Conservation (phyloP, 2,797 vertebrate species). For the Scleropages formosus region DNA sequence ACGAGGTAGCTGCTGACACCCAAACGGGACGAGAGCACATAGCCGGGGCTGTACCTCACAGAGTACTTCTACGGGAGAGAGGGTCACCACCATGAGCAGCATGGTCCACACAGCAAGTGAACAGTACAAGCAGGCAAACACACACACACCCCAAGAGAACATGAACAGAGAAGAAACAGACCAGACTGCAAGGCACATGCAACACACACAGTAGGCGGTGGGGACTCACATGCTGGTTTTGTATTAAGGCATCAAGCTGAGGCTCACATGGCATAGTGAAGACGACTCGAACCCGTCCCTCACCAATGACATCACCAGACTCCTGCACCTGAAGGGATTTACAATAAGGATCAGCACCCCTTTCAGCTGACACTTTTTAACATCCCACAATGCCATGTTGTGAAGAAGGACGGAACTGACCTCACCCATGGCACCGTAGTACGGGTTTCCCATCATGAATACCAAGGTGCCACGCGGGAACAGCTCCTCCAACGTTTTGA, state of each 20-base stretch:
- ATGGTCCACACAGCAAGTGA: background rate
- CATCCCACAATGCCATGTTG: background rate
- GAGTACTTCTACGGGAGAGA: slow-evolving; percentile 85
- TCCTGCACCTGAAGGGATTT: slow-evolving; percentile 80
- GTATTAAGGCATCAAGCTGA: slow-evolving; percentile 87
- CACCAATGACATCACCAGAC: slow-evolving; percentile 87
- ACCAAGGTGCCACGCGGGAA: slow-evolving; percentile 79
- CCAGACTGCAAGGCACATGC: background rate
- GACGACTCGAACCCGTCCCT: slow-evolving; percentile 90
- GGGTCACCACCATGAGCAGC: too few species aligned
- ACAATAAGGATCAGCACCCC: background rate
- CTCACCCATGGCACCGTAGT: slow-evolving; percentile 93
- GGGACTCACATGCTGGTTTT: slow-evolving; percentile 92
- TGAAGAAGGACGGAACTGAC: slow-evolving; percentile 60
- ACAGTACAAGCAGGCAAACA: background rate
- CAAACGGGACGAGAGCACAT: slow-evolving; percentile 89
- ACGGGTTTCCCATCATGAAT: slow-evolving; percentile 94
- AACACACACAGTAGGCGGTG: background rate
- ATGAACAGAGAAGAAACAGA: too few species aligned
- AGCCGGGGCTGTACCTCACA: slow-evolving; percentile 94
- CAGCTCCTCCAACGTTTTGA: slow-evolving; percentile 86
- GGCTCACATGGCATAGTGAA: slow-evolving; percentile 91
- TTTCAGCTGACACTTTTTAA: background rate
- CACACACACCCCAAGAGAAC: too few species aligned
- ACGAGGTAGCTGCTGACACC: slow-evolving; percentile 94